Conservation (phyloP, 2,113 vertebrate genomes). For the Gallinago undulata region DNA sequence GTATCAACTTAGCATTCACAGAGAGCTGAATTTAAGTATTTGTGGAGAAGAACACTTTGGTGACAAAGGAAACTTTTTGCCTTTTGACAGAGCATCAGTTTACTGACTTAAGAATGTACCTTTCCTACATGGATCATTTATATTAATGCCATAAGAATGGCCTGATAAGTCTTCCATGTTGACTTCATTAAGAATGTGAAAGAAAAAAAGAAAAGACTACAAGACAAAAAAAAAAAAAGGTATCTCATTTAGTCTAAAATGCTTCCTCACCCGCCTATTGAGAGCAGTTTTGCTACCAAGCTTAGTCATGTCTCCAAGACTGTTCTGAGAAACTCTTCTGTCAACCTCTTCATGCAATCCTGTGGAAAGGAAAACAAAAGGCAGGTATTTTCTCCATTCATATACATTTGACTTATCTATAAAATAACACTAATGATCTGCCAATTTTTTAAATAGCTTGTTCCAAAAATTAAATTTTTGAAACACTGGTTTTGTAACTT, state of each 20-base stretch:
- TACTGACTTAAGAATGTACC: not conserved
- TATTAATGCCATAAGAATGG: not conserved
- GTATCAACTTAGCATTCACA: not conserved
- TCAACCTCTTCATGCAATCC: constrained; percentile 89
- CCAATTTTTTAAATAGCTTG: not conserved
- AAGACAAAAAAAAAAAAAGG: not conserved
- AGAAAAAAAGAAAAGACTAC: not conserved
- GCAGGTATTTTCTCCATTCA: not conserved
- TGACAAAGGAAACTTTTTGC: not conserved
- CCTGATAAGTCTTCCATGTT: not conserved
- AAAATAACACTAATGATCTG: not conserved
- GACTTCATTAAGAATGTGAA: not conserved
- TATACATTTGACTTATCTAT: not conserved
- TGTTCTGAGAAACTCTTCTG: constrained; percentile 88
- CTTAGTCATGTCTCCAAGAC: constrained; percentile 87
- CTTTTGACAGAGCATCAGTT: not conserved
- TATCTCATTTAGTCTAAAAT: not conserved
- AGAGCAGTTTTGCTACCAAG: constrained; percentile 91
- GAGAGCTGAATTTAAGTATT: not conserved
- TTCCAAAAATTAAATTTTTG: not conserved
- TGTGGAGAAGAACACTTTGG: not conserved
- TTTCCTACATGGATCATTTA: not conserved
- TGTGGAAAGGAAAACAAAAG: constrained; percentile 45
- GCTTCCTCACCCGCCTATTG: constrained; percentile 87
- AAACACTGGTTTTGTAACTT: not conserved